Evolutionary conservation across 2,113 vertebrate genomes (phyloP), one percentile per base, ranked within the genome.

Genomic region (Leucoraja erinaceus): DNA sequence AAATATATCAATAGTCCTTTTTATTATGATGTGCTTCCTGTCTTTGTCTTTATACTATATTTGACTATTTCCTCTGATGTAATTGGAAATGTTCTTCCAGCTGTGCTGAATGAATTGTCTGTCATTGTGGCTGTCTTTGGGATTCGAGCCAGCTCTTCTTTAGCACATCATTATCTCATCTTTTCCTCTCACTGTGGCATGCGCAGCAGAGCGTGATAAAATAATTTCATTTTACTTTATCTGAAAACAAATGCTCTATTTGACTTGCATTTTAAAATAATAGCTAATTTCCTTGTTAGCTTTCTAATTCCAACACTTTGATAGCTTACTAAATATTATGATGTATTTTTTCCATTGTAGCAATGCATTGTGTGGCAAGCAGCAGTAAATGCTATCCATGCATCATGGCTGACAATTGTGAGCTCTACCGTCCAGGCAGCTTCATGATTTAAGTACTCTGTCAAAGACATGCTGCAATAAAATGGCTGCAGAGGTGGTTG

Each of bases 61-160:
- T 91, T 91, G 88, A 70, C 90, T 54, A 54, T 91, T 91, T 38
- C 63, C 66, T 54, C 38, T 70, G 20, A 91, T 91, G 68, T 68
- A 91, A 72, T 72, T 74, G 47, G 66, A 91, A 91, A 91, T 91
- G 54, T 38, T 47, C 33, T 72, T 91, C 68, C 90, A 91, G 90
- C 90, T 91, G 90, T 16, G 33, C 38, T 91, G 90, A 91, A 91
- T 72, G 68, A 91, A 91, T 91, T 91, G 68, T 54, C 90, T 91
- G 90, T 91, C 90, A 91, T 47, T 10, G 31, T 72, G 33, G 90
- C 63, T 91, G 66, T 91, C 66, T 47, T 22, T 91, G 66, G 90
- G 33, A 91, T 91, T 91, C 54, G 68, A 72, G 68, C 33, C 68
- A 91, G 90, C 20, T 72, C 68, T 66, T 20, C 72, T 91, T 91